Evolutionary conservation across 2,113 vertebrate species (phyloP).

Genomic region (Oreochromis spilurus): DNA sequence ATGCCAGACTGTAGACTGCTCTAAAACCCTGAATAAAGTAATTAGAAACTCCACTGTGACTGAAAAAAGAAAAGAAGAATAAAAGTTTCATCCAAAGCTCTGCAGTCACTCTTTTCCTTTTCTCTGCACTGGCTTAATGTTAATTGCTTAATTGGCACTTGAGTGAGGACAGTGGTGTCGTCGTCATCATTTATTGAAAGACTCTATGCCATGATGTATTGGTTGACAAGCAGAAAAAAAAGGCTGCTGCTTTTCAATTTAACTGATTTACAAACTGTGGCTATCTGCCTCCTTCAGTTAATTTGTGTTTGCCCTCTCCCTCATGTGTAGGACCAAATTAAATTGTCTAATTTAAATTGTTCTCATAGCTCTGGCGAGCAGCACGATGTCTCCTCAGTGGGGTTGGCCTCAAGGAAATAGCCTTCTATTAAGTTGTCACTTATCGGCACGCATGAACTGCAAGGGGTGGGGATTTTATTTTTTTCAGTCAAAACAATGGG

Average conservation of each 20-base stretch:
- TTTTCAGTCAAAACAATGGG: neutral
- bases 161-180: neutral
- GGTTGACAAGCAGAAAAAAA: constrained; percentile 1
- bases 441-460: constrained; percentile 25
- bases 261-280: constrained; percentile 18
- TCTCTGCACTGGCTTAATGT: neutral
- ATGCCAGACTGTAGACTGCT: neutral
- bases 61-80: neutral
- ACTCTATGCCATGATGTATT: constrained; percentile 1
- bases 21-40: neutral
- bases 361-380: constrained; percentile 24
- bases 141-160: constrained; percentile 27
- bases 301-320: constrained; percentile 10
- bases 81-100: neutral
- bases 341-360: constrained; percentile 61
- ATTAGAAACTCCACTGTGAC: neutral
- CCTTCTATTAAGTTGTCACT: constrained; percentile 54
- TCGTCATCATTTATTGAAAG: constrained; percentile 3
- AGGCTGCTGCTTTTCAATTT: constrained; percentile 19
- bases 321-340: constrained; percentile 47
- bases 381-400: constrained; percentile 18
- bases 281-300: constrained; percentile 9
- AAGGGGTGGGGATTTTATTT: neutral
- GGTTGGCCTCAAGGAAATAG: constrained; percentile 44
- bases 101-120: neutral